A percentile compares a stretch with the other conserved stretches of the same genome.
Evolutionary conservation across 2,797 vertebrate species (phyloP).

Genomic region (Tauraco hartlaubi): DNA sequence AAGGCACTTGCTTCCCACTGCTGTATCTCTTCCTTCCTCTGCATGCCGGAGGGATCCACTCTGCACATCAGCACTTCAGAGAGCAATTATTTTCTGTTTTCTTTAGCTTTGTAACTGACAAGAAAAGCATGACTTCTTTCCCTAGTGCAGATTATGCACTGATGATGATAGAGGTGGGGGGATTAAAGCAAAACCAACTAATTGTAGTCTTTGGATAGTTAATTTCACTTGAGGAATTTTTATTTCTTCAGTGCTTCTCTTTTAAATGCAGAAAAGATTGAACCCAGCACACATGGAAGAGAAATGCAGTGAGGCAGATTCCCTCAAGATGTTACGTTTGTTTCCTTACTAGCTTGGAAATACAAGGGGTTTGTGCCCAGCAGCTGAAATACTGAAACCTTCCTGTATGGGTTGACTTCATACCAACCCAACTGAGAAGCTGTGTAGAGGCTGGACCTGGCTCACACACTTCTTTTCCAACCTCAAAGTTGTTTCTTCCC

Average conservation of each 20-base stretch:
- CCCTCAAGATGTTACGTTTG: background rate
- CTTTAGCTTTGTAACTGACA: background rate
- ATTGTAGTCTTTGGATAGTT: background rate
- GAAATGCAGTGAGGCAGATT: background rate
- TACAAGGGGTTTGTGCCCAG: background rate
- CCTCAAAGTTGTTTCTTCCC: background rate
- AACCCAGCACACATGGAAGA: background rate
- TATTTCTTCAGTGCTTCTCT: background rate
- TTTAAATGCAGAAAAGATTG: background rate
- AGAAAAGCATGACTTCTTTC: background rate
- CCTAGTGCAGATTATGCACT: background rate
- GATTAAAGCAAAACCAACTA: background rate
- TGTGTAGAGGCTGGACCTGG: background rate
- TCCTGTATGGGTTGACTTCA: background rate
- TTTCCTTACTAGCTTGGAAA: background rate
- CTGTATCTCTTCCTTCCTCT: background rate
- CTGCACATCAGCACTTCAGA: background rate
- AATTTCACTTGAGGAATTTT: background rate
- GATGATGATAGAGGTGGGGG: background rate
- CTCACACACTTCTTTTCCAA: background rate
- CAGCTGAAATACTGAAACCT: background rate
- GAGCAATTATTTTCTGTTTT: constrained; percentile 1
- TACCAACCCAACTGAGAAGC: background rate
- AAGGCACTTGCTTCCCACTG: background rate
- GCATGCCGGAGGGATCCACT: background rate